Evolutionary conservation across 2,113 vertebrate species (phyloP).

Genomic region (Chroicocephalus ridibundus): DNA sequence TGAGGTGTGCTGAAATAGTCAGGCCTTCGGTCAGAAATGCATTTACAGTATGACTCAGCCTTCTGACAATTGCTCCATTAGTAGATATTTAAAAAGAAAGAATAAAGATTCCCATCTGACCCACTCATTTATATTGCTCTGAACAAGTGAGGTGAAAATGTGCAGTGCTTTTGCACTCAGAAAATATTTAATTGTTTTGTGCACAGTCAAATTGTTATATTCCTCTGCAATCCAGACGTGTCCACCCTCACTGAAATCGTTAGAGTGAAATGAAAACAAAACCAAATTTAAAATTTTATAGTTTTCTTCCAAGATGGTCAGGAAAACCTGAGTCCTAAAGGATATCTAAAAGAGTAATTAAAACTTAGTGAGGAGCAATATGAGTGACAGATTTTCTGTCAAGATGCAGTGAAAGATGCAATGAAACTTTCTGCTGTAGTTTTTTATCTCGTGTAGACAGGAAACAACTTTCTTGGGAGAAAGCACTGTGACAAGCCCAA

Average conservation of each 20-base stretch:
- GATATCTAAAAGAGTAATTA: neutral
- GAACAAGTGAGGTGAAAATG: neutral
- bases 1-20: neutral
- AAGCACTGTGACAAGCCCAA: neutral
- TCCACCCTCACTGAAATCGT: neutral
- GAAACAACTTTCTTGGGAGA: neutral
- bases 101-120: neutral
- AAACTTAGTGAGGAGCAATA: neutral
- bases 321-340: neutral
- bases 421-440: neutral
- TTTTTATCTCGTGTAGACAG: neutral
- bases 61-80: neutral
- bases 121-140: neutral
- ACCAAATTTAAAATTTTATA: neutral
- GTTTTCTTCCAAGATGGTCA: neutral
- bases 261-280: neutral
- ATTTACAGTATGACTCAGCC: neutral
- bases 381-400: neutral
- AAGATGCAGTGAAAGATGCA: neutral
- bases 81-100: neutral
- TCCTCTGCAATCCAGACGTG: accelerated
- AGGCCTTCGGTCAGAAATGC: neutral
- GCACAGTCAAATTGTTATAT: neutral
- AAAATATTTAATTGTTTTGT: neutral
- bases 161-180: neutral